These are phyloP conservation scores for Amphipoea oculea DNA, from an alignment of 2,888 invertebrate genomes.

Conservation along the genomic window DNA sequence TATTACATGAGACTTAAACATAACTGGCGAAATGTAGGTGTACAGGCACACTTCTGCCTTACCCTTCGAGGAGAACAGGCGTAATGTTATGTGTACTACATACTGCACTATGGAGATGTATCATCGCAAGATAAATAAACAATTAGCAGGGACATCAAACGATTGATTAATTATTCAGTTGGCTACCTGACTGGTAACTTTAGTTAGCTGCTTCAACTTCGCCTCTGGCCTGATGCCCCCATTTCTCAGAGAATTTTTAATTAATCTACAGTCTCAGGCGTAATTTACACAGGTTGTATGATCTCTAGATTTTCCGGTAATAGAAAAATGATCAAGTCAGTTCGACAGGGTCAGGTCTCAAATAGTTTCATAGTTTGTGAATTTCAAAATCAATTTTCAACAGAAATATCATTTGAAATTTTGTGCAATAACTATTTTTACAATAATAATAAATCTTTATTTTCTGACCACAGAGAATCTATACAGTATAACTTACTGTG, in stretches of 20 bases:
- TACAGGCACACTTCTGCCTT: background rate
- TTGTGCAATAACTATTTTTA: background rate
- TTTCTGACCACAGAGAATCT: background rate
- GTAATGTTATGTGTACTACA: background rate
- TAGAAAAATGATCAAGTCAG: background rate
- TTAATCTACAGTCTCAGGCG: background rate
- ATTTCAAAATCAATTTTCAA: background rate
- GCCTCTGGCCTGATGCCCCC: conserved; percentile 3
- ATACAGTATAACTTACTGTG: too few relatives aligned
- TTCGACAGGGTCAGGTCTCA: background rate
- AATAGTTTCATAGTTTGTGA: background rate
- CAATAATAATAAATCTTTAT: background rate
- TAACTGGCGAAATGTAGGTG: background rate
- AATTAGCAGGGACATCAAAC: conserved; percentile 9
- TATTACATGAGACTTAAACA: background rate
- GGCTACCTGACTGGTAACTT: conserved; percentile 7
- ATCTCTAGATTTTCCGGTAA: background rate
- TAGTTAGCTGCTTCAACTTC: conserved; percentile 11
- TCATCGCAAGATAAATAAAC: conserved; percentile 23
- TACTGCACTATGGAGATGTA: background rate
- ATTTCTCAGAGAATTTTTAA: conserved; percentile 31
- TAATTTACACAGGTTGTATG: background rate
- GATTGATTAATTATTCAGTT: conserved; percentile 18
- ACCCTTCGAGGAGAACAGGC: background rate
- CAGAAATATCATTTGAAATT: background rate